Percentiles rank a stretch among this genome's conserved stretches.
phyloP scores from a whole-genome alignment of 2,113 vertebrate species.

The Sula dactylatra region DNA sequence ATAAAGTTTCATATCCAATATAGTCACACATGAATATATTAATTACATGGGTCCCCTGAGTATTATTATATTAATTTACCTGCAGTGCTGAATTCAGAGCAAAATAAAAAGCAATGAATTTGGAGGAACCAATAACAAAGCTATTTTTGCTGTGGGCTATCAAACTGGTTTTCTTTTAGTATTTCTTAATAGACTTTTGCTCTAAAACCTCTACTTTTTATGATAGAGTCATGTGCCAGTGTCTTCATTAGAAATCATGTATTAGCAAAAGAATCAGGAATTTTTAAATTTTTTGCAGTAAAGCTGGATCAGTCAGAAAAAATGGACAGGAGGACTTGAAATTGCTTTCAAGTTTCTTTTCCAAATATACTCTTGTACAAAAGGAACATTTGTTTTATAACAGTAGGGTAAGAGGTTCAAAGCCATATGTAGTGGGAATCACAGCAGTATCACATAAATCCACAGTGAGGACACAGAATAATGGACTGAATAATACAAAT shows the following conservation, averaged over 20 bases:
- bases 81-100: neutral
- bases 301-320: conserved; percentile 38
- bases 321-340: conserved; percentile 18
- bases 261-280: conserved; percentile 28
- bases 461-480: neutral
- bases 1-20: neutral
- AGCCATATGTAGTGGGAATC: neutral
- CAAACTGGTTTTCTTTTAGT: neutral
- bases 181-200: conserved; percentile 35
- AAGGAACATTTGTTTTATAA: neutral
- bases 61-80: neutral
- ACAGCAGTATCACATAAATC: neutral
- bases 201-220: conserved; percentile 44
- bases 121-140: neutral
- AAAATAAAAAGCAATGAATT: neutral
- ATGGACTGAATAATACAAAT: neutral
- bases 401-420: neutral
- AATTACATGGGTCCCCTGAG: neutral
- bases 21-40: neutral
- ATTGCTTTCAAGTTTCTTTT: conserved; percentile 27
- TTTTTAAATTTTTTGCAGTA: conserved; percentile 18
- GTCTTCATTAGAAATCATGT: conserved; percentile 47
- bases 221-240: neutral
- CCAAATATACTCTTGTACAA: neutral
- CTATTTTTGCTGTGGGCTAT: neutral